Base-by-base conservation (phyloP, 2,888 invertebrate species). In the Coleophora deauratella region DNA sequence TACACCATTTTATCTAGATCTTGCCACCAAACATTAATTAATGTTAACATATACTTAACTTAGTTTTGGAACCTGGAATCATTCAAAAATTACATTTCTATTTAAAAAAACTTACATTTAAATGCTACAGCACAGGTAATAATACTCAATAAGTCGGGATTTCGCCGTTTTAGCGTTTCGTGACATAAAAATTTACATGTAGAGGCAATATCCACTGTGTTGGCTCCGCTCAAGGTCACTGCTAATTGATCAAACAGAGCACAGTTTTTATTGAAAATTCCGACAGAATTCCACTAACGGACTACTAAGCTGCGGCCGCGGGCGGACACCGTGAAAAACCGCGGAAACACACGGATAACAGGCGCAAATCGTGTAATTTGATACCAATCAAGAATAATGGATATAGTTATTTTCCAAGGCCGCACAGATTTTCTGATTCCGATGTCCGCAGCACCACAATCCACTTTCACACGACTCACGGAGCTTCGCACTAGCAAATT, bases 401-500 rank as follows among this genome's bases (percentile, higher is more conserved):
- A 21, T 3, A 21, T 21, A 21, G 21, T 21, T 21, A 37, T 39
- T 41, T 37, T 51, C 66, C 77, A 78, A 76, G 77, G 77, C 66
- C 73, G 61, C 47, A 40, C 41, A 44, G 50, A 44, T 46, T 54
- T 21, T 21, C 21, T 21, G 6, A 21, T 21, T 21, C 6, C 21
- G 3, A 21, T 6, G 21, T 3, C 21, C 21, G 21, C 21, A 21
- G 21, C 21, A 21, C 21, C 21, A 21, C 3, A 21, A 21, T 21
- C 21, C 70, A 79, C 76, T 81, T 79, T 77, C 78, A 68, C 72
- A 69, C 69, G 62, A 69, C 71, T 72, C 69, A 69, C 72, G 71
- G 60, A 59, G 65, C 55, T 66, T 66, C 64, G 54, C 68, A 65
- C 66, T 66, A 64, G 74, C 76, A 66, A 78, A 78, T 69, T 75